Conservation (phyloP, 2,888 invertebrate genomes). For the Atethmia centrago region DNA sequence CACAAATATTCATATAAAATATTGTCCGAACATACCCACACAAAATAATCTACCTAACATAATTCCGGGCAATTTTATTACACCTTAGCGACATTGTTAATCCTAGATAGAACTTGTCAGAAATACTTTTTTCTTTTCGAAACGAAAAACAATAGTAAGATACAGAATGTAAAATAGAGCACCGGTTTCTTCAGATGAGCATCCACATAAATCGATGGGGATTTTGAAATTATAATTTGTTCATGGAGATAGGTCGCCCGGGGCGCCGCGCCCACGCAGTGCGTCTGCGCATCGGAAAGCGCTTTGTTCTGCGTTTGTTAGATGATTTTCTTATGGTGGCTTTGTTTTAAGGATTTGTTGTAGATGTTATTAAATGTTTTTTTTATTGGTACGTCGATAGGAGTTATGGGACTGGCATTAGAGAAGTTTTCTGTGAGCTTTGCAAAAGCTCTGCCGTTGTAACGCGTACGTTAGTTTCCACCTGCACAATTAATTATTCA, state of each 20-base stretch:
- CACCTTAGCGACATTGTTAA: slow-evolving; percentile 65
- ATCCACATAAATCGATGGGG: slow-evolving; percentile 89
- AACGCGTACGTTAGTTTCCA: neutral
- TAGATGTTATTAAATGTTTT: slow-evolving; percentile 19
- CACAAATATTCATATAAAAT: slow-evolving; percentile 62
- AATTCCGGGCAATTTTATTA: slow-evolving; percentile 67
- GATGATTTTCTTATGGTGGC: slow-evolving; percentile 50
- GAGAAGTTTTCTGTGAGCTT: neutral
- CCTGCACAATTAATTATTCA: neutral
- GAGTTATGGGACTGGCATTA: slow-evolving; percentile 9
- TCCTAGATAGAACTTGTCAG: slow-evolving; percentile 62
- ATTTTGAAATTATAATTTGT: slow-evolving; percentile 90
- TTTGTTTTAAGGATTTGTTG: slow-evolving; percentile 46
- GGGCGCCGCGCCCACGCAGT: slow-evolving; percentile 84
- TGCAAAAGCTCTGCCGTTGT: neutral
- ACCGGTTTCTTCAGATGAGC: slow-evolving; percentile 86
- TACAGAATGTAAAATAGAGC: slow-evolving; percentile 82
- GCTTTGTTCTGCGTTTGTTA: slow-evolving; percentile 59
- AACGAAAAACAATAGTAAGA: slow-evolving; percentile 77
- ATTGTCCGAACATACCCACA: slow-evolving; percentile 61
- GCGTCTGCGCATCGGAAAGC: slow-evolving; percentile 56
- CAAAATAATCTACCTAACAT: slow-evolving; percentile 65
- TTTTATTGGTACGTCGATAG: slow-evolving; percentile 24
- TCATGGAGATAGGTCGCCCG: slow-evolving; percentile 86
- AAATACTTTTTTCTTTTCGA: slow-evolving; percentile 52